Conservation (phyloP, 2,797 vertebrate genomes). For the Anguilla obscura region DNA sequence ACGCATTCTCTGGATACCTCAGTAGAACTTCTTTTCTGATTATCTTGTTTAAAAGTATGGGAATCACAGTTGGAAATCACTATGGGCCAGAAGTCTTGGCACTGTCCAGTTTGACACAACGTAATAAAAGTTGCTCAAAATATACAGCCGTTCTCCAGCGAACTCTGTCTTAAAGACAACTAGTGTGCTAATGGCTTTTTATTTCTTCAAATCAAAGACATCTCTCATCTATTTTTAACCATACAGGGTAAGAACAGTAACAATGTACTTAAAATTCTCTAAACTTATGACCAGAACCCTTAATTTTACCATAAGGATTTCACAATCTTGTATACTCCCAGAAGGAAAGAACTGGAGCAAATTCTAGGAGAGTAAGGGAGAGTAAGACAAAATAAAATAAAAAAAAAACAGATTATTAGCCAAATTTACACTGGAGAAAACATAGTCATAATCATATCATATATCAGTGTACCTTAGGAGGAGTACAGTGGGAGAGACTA, state of each 20-base stretch:
- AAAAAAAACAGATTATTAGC: conserved; percentile 34
- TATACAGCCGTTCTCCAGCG: background rate
- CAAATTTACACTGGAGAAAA: background rate
- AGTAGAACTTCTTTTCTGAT: background rate
- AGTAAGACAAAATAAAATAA: conserved; percentile 16
- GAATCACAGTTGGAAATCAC: conserved; percentile 31
- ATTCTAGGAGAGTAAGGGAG: conserved; percentile 16
- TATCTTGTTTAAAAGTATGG: conserved; percentile 25
- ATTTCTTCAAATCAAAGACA: background rate
- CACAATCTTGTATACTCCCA: background rate
- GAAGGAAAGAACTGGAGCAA: conserved; percentile 28
- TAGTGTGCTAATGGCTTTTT: background rate
- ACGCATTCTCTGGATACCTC: background rate
- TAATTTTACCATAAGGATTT: background rate
- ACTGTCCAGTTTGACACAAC: background rate
- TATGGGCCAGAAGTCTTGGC: background rate
- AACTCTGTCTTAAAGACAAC: conserved; percentile 15
- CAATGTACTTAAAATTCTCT: conserved; percentile 17
- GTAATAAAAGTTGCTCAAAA: background rate
- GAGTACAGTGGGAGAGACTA: background rate
- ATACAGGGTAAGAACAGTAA: background rate
- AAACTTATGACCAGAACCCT: background rate
- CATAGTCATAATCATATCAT: background rate
- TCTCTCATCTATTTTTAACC: conserved; percentile 8
- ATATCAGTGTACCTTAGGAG: conserved; percentile 3